Evolutionary conservation across 2,113 vertebrate genomes (phyloP).

Genomic region (Mirounga angustirostris): DNA sequence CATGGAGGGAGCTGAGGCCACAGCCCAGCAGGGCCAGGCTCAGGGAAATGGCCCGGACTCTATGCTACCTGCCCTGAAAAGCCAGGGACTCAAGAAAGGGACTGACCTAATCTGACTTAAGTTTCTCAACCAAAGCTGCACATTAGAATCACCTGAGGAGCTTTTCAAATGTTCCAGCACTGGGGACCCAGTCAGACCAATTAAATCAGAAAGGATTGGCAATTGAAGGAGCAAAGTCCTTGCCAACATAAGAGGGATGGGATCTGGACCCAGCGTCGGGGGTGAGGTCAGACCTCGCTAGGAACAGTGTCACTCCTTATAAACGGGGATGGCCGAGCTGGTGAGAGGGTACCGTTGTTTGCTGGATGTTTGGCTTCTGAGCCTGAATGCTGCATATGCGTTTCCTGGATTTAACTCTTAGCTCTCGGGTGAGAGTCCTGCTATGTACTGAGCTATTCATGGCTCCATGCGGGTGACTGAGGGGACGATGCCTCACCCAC

Average conservation of each 20-base stretch:
- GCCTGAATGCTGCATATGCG: rapidly evolving
- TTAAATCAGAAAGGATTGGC: background rate
- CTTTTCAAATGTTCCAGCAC: background rate
- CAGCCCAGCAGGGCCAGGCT: background rate
- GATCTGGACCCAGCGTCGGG: rapidly evolving
- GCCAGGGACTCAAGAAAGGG: background rate
- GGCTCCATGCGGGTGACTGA: background rate
- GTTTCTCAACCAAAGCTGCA: background rate
- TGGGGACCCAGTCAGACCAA: background rate
- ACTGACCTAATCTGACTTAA: background rate
- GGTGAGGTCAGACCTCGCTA: background rate
- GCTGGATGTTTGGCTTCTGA: background rate
- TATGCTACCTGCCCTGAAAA: background rate
- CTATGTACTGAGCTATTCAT: background rate
- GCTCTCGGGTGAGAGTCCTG: background rate
- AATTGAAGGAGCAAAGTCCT: background rate
- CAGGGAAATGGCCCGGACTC: rapidly evolving
- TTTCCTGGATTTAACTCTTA: background rate
- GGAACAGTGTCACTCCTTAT: background rate
- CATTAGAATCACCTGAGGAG: background rate
- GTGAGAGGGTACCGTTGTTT: background rate
- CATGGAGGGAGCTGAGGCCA: background rate
- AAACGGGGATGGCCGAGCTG: background rate
- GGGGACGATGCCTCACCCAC: too few species aligned
- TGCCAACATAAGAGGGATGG: background rate